Conservation (phyloP, 2,113 vertebrate genomes). For the Platanista minor region DNA sequence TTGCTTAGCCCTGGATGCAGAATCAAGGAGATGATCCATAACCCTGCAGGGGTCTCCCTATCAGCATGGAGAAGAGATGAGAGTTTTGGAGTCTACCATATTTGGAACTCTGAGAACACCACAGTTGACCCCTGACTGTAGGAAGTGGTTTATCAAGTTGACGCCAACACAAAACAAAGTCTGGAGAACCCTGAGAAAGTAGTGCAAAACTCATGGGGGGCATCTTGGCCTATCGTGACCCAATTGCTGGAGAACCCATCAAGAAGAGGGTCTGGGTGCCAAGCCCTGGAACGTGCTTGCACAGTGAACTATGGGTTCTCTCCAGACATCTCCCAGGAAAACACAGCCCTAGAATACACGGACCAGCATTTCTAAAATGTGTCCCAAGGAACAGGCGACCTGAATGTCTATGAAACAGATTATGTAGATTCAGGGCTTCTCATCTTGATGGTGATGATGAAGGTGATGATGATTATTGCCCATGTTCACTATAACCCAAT, state of each 20-base stretch:
- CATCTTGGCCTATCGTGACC: not conserved
- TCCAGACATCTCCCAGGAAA: not conserved
- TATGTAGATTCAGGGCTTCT: not conserved
- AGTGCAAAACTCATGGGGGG: accelerated
- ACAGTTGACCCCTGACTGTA: not conserved
- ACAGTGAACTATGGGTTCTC: not conserved
- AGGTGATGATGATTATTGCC: not conserved
- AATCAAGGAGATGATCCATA: not conserved
- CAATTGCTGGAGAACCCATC: not conserved
- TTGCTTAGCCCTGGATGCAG: not conserved
- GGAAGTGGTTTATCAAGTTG: accelerated
- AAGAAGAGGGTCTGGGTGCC: not conserved
- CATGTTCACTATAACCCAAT: accelerated
- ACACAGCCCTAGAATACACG: not conserved
- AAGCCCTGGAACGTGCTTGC: accelerated
- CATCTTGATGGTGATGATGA: not conserved
- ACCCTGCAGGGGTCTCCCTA: not conserved
- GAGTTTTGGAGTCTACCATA: not conserved
- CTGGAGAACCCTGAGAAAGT: not conserved
- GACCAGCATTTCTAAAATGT: not conserved
- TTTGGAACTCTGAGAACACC: not conserved
- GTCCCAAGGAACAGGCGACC: not conserved
- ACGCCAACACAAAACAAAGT: no score
- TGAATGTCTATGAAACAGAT: not conserved
- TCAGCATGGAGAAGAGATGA: not conserved